Base-by-base conservation (phyloP, 2,888 invertebrate genomes). In the Parnassius smintheus region DNA sequence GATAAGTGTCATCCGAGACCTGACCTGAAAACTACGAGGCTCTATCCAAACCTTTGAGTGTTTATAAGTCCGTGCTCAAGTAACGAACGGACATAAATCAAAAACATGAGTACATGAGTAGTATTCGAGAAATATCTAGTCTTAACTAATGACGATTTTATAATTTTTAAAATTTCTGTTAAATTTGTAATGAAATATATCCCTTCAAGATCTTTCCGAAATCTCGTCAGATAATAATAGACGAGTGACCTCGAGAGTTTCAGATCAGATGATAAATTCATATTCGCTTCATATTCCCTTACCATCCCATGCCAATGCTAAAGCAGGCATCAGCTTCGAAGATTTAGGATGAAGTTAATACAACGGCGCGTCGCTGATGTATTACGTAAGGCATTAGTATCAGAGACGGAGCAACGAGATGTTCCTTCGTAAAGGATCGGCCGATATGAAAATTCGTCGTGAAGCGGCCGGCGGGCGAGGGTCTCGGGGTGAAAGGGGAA, bases 371-470 rank as follows among this genome's bases (percentile, higher is more conserved):
- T 76, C 77, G 71, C 72, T 77, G 75, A 77, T 80, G 75, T 83
- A 82, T 82, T 82, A 86, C 83, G 80, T 81, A 85, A 85, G 81
- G 77, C 78, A 81, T 83, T 81, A 81, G 83, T 84, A 83, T 80
- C 78, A 78, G 75, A 78, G 78, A 73, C 70, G 77, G 76, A 75
- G 76, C 78, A 79, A 75, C 80, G 81, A 49, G 49, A 83, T 83
- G 84, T 88, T 87, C 85, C 83, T 85, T 48, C 48, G 78, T 78
- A 82, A 80, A 88, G 83, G 81, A 84, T 80, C 81, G 86, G 82
- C 85, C 86, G 89, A 89, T 90, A 89, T 90, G 89, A 91, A 91
- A 91, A 90, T 91, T 91, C 86, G 87, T 83, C 81, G 89, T 78
- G 77, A 82, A 84, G 81, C 85, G 82, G 78, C 75, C 77, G 80